Conservation (phyloP, 2,797 vertebrate genomes). For the Martes flavigula region DNA sequence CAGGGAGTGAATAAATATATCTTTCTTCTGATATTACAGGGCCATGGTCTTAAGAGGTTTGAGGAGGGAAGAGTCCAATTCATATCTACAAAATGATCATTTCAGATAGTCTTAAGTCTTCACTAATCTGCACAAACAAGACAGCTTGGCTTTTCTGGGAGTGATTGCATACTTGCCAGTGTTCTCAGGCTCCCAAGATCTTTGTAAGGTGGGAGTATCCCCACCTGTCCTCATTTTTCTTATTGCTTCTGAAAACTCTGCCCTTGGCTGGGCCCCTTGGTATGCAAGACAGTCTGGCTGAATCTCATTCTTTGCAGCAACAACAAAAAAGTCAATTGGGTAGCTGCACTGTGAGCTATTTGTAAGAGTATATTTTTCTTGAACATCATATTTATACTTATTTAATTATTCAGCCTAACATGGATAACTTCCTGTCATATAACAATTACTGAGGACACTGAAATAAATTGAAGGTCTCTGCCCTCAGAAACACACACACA, state of each 20-base stretch:
- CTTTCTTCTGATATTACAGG: neutral
- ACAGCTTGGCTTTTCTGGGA: constrained; percentile 37
- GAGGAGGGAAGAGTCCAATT: neutral
- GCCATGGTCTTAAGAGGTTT: constrained; percentile 18
- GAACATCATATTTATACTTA: neutral
- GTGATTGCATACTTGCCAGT: neutral
- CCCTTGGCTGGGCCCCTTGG: neutral
- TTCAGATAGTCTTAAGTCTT: neutral
- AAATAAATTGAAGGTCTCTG: constrained; percentile 14
- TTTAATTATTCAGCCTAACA: constrained; percentile 28
- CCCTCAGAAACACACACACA: neutral
- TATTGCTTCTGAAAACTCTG: constrained; percentile 43
- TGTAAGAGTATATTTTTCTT: constrained; percentile 45
- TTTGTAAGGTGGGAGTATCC: constrained; percentile 25
- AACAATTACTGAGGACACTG: constrained; percentile 2
- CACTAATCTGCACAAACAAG: constrained; percentile 34
- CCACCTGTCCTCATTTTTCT: neutral
- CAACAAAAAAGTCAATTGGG: neutral
- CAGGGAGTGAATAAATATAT: neutral
- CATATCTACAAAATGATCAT: neutral
- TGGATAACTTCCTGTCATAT: neutral
- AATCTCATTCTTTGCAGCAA: constrained; percentile 43
- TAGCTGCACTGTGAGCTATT: neutral
- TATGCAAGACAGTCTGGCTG: constrained; percentile 31
- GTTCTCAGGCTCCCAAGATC: constrained; percentile 20